Base-by-base conservation (phyloP, 2,113 vertebrate genomes). In the Gymnocephalus cernua region DNA sequence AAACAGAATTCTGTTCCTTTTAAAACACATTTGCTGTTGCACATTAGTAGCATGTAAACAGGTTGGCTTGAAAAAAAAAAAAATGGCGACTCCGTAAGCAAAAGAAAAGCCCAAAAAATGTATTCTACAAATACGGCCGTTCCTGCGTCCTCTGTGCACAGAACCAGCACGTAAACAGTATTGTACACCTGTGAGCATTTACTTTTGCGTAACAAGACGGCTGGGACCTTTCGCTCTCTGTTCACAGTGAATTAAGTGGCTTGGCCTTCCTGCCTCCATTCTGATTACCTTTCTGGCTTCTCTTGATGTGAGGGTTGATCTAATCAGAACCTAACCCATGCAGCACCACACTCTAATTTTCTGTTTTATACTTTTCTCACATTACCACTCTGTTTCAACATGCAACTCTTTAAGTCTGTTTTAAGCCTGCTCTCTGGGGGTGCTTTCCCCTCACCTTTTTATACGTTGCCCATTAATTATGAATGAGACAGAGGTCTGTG, bases 381-480 rank as follows among this genome's bases (percentile, higher is more conserved):
- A 69, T 84, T 83, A 77, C 79, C 32, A 76, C 76, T 86, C 78
- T 64, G 56, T 74, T 83, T 87, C 63, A 58, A 56, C 78, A 51
- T 19, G n/a, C 35, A 45, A 27, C 61, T 64, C 54, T 21, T 48
- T 50, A 64, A 50, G 75, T 68, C 62, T 59, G 82, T 77, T 85
- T 73, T 74, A 32, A 23, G 71, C 64, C 5, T 1, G 6, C 54
- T 81, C 84, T 76, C 72, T 15, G 13, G 66, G 53, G 77, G 41
- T 13, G 11, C 57, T 65, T 75, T 45, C 72, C 75, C 25, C 38
- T 84, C 58, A 82, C 83, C 85, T 84, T 77, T 82, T 77, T 45
- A 71, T 82, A 74, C 58, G 72, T 63, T 8, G 41, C 2, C 65
- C 75, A 84, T 91, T 82, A 79, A 88, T 88, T 75, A 88, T 89